These are phyloP conservation scores for Oscheius sp. DNA, from an alignment of 2,888 invertebrate species.

Conservation along the genomic window DNA sequence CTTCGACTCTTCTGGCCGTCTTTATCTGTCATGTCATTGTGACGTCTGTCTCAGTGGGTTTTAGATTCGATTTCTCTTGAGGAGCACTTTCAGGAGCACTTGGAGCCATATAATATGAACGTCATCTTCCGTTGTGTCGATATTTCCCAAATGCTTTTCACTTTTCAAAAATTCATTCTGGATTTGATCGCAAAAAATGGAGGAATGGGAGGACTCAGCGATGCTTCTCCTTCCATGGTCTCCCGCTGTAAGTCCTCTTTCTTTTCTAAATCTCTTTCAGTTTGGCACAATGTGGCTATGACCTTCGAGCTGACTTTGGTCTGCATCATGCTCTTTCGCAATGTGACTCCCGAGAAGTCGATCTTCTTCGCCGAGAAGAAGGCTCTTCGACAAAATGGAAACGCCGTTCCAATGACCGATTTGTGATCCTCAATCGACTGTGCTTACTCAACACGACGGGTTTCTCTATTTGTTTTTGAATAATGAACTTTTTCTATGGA, in stretches of 20 bases:
- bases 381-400: conserved; percentile 22
- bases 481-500: too few species aligned
- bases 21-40: conserved; percentile 33
- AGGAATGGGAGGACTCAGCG: conserved; percentile 30
- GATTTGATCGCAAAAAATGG: conserved; percentile 34
- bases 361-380: conserved; percentile 30
- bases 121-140: conserved; percentile 34
- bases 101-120: conserved; percentile 33
- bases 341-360: conserved; percentile 30
- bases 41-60: not conserved
- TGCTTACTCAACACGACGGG: too few species aligned
- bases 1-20: conserved; percentile 32
- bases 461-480: too few species aligned
- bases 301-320: conserved; percentile 31
- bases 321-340: conserved; percentile 24
- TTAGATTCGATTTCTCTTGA: not conserved
- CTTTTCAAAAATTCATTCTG: conserved; percentile 34
- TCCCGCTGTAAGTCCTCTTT: conserved; percentile 28
- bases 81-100: conserved; percentile 27
- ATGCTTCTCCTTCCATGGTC: conserved; percentile 30
- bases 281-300: conserved; percentile 38
- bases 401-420: conserved; percentile 31
- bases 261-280: conserved; percentile 20
- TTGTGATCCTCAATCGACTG: conserved; percentile 5
- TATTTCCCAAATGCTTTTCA: conserved; percentile 32